These are phyloP conservation scores for Caerostris darwini DNA, from an alignment of 1,140 invertebrate genomes.

Conservation along the genomic window DNA sequence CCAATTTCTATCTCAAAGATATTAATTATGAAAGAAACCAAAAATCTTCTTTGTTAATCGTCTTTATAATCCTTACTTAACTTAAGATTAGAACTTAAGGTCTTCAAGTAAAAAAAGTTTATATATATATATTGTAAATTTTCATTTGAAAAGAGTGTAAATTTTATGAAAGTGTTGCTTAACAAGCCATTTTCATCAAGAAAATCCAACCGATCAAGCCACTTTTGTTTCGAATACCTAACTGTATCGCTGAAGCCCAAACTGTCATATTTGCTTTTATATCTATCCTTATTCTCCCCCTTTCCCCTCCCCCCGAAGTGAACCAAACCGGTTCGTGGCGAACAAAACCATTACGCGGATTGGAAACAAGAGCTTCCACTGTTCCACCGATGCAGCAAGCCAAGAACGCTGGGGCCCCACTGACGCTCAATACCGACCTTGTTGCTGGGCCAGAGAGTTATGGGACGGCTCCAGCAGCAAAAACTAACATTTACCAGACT, in stretches of 20 bases:
- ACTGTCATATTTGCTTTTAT: constrained; percentile 24
- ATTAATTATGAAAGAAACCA: no score
- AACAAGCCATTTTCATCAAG: neutral
- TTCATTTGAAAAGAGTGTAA: no score
- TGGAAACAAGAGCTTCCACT: neutral
- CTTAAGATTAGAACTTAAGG: no score
- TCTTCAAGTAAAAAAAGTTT: no score
- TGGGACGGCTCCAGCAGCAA: constrained; percentile 5
- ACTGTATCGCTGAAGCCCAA: neutral
- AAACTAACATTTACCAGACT: constrained; percentile 53
- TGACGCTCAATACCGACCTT: neutral
- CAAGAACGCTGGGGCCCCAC: neutral
- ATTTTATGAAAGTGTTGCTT: neutral
- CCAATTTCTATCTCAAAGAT: no score
- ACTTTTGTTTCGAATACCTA: neutral
- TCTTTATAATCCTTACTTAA: no score
- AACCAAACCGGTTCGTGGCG: neutral
- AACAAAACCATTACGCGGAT: neutral
- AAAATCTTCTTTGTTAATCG: no score
- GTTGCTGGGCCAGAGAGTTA: neutral
- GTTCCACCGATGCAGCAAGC: neutral
- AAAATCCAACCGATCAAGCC: neutral
- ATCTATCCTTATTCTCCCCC: neutral
- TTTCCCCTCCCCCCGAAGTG: neutral
- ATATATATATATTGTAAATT: no score